phyloP scores from a whole-genome alignment of 2,888 invertebrate genomes.

The Ethmia dodecea region DNA sequence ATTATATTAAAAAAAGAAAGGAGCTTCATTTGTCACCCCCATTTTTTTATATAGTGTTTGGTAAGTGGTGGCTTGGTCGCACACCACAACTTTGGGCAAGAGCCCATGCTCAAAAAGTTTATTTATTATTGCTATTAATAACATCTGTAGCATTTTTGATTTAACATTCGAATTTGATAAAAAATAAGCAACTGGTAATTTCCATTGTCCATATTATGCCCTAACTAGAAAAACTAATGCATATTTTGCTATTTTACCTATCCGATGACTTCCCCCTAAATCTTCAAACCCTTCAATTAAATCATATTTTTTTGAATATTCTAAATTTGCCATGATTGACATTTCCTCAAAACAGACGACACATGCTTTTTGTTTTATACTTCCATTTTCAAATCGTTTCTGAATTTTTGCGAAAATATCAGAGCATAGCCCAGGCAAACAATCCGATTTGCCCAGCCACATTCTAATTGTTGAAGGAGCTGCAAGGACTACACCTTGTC shows the following conservation, averaged over 20 bases:
- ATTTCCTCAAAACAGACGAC: conserved; percentile 19
- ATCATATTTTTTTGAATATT: conserved; percentile 20
- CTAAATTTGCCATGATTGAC: conserved; percentile 16
- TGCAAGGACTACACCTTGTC: conserved; percentile 15
- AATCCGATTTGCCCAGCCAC: not conserved
- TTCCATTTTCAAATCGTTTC: not conserved
- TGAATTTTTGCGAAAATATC: conserved; percentile 1
- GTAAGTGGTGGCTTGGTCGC: conserved; percentile 18
- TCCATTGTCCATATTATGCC: conserved; percentile 13
- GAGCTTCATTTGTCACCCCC: conserved; percentile 7
- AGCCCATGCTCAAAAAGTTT: conserved; percentile 15
- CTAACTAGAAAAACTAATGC: conserved; percentile 15
- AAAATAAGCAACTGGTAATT: conserved; percentile 16
- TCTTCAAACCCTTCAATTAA: conserved; percentile 19
- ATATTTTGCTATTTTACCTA: conserved; percentile 13
- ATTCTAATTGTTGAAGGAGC: conserved; percentile 12
- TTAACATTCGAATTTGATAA: conserved; percentile 6
- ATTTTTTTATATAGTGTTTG: conserved; percentile 11
- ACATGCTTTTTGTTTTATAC: conserved; percentile 11
- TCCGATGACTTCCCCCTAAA: conserved; percentile 14
- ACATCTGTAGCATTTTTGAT: not conserved
- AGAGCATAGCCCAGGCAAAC: not conserved
- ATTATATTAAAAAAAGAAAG: conserved; percentile 13
- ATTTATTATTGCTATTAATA: conserved; percentile 1
- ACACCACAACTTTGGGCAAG: conserved; percentile 15